Conservation (phyloP, 2,113 vertebrate genomes). For the Ellobius talpinus region DNA sequence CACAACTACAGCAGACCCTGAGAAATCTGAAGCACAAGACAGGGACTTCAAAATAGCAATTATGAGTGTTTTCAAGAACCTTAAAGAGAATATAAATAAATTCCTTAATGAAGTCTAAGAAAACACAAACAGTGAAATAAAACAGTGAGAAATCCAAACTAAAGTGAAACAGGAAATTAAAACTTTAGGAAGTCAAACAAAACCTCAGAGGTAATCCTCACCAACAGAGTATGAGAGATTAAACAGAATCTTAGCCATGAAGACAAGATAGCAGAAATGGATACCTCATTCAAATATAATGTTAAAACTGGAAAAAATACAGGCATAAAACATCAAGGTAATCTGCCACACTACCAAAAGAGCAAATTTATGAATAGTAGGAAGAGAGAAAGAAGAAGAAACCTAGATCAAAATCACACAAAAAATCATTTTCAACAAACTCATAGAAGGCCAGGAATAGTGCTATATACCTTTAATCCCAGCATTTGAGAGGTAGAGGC, state of each 20-base stretch:
- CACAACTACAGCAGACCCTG: not conserved
- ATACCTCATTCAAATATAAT: not conserved
- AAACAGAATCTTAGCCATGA: not conserved
- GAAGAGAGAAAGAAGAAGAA: not conserved
- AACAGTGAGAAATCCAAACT: not conserved
- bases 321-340: not conserved
- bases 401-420: not conserved
- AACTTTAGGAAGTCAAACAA: not conserved
- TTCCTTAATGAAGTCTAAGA: not conserved
- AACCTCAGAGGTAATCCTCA: not conserved
- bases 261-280: not conserved
- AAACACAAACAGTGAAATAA: not conserved
- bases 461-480: not conserved
- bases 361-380: not conserved
- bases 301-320: not conserved
- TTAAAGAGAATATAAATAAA: not conserved
- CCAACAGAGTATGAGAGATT: not conserved
- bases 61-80: not conserved
- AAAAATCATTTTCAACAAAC: not conserved
- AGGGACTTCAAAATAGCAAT: not conserved
- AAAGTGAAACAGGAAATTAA: not conserved
- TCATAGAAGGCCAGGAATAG: not conserved
- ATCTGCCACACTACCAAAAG: not conserved
- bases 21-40: not conserved
- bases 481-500: not conserved